A percentile compares a stretch with the other conserved stretches of the same genome.
Conservation (phyloP, 2,113 vertebrate genomes). For the Pantherophis guttatus region DNA sequence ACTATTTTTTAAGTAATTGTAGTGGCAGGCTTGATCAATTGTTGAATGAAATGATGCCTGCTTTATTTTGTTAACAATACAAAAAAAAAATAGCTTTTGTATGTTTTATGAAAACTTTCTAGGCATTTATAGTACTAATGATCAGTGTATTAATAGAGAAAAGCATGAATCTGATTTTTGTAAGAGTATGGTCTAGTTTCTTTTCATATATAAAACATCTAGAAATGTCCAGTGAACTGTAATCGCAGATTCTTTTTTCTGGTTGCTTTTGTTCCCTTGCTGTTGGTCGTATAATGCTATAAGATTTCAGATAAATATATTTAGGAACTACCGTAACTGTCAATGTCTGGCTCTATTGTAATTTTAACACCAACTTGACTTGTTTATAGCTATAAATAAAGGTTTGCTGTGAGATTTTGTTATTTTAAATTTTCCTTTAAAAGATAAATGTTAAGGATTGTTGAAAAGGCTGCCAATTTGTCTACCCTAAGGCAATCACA, state of each 20-base stretch:
- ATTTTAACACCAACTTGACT: background rate
- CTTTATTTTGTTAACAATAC: background rate
- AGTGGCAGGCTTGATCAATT: background rate
- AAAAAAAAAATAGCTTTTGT: background rate
- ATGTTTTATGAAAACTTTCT: background rate
- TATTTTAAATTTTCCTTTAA: background rate
- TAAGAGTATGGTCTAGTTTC: background rate
- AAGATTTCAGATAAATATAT: background rate
- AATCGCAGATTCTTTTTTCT: background rate
- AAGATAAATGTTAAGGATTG: background rate
- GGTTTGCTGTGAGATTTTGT: background rate
- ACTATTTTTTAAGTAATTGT: background rate
- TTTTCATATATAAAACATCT: background rate
- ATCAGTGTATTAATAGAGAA: background rate
- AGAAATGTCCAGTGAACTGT: background rate
- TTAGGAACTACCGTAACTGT: background rate
- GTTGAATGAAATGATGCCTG: background rate
- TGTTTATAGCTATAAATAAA: background rate
- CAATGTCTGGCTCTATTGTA: background rate
- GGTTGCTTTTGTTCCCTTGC: background rate
- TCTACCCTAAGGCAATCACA: background rate
- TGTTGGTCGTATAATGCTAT: background rate
- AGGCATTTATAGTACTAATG: background rate
- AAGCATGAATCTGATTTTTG: background rate
- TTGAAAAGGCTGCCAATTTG: background rate